phyloP scores from a whole-genome alignment of 2,888 invertebrate species.

The Eristalinus aeneus region DNA sequence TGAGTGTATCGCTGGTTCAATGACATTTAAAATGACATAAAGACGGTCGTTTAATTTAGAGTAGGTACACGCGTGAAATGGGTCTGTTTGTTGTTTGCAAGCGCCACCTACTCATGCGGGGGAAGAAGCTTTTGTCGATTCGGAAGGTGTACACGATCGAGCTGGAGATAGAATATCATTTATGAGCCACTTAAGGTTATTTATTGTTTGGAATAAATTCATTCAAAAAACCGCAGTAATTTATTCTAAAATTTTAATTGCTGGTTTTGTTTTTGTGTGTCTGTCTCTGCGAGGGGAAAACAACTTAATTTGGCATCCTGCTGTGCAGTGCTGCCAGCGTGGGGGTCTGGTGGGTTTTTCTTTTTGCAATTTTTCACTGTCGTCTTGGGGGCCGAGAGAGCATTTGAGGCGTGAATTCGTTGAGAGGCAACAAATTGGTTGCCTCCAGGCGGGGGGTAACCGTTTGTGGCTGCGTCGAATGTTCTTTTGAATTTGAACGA shows the following conservation, averaged over 20 bases:
- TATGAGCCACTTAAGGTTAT: slow-evolving; percentile 7
- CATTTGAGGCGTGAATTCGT: not conserved
- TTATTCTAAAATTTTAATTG: not conserved
- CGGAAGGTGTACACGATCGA: not conserved
- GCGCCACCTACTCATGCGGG: slow-evolving; percentile 13
- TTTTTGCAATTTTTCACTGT: not conserved
- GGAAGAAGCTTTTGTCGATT: not conserved
- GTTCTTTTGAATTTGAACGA: not conserved
- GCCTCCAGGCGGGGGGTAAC: not conserved
- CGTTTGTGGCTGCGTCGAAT: not conserved
- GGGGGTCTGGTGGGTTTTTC: not conserved
- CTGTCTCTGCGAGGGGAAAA: not conserved
- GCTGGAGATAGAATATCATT: not conserved
- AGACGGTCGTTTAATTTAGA: not conserved
- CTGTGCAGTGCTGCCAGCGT: not conserved
- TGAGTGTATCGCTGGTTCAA: not conserved
- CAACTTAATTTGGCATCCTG: slow-evolving; percentile 1
- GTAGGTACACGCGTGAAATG: not conserved
- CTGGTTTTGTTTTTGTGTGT: not conserved
- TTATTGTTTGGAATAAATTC: not conserved
- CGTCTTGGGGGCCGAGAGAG: not conserved
- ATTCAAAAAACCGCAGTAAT: not conserved
- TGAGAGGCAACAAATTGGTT: not conserved
- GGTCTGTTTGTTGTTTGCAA: not conserved
- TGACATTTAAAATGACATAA: slow-evolving; percentile 9